Evolutionary conservation across 2,797 vertebrate genomes (phyloP).

Genomic region (Hippocampus kuda): DNA sequence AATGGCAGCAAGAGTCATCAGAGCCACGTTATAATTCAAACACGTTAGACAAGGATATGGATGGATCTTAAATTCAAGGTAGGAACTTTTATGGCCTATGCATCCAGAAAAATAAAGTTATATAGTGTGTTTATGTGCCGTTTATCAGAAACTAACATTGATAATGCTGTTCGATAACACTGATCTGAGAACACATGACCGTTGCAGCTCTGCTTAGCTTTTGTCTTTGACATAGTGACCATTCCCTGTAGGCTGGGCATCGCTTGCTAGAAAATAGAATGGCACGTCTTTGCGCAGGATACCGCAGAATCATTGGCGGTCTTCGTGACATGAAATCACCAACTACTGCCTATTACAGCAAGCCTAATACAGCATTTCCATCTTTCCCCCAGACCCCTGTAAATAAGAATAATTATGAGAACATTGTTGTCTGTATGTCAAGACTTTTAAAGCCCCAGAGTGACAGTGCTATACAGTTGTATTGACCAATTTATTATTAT

Average conservation of each 20-base stretch:
- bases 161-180: background rate
- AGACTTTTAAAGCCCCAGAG: background rate
- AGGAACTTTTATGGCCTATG: background rate
- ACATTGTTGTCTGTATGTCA: background rate
- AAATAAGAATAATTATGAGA: background rate
- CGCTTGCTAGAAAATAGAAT: background rate
- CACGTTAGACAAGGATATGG: conserved; percentile 36
- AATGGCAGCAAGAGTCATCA: conserved; percentile 42
- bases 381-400: background rate
- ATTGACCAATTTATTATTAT: background rate
- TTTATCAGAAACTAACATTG: background rate
- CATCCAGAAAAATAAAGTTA: background rate
- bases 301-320: background rate
- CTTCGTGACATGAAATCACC: background rate
- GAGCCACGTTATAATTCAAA: conserved; percentile 31
- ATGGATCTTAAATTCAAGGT: conserved; percentile 4
- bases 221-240: background rate
- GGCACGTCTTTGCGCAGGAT: too few relatives aligned
- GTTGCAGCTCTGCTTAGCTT: too few relatives aligned
- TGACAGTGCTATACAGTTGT: background rate
- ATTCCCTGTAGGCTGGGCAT: background rate
- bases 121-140: background rate
- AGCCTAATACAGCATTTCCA: background rate
- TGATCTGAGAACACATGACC: background rate
- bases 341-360: background rate